Conservation (phyloP, 2,888 invertebrate species). For the Phasia obesa region DNA sequence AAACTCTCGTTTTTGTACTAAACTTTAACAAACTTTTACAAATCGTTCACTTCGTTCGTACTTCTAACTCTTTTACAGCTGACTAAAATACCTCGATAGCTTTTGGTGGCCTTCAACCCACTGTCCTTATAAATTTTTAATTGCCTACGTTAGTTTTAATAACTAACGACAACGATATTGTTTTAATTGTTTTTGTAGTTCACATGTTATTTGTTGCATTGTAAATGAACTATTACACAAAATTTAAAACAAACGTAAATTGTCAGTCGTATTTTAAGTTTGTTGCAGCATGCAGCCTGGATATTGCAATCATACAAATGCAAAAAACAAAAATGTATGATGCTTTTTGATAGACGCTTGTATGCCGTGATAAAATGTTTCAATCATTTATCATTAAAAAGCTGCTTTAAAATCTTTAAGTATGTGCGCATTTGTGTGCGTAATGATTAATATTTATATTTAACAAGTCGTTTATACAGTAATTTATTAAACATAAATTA, state of each 20-base stretch:
- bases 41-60: no score
- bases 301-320: constrained; percentile 33
- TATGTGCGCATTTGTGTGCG: neutral
- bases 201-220: constrained; percentile 26
- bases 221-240: constrained; percentile 51
- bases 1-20: no score
- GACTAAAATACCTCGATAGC: no score
- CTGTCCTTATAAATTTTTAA: constrained; percentile 27
- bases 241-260: constrained; percentile 9
- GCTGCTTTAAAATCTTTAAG: neutral
- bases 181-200: constrained; percentile 25
- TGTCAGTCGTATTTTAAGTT: neutral
- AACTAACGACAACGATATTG: constrained; percentile 18
- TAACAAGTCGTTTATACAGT: constrained; percentile 55
- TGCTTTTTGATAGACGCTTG: constrained; percentile 28
- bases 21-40: no score
- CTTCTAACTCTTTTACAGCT: no score
- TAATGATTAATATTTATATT: constrained; percentile 51
- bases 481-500: constrained; percentile 28
- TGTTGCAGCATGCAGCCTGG: constrained; percentile 6
- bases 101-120: neutral
- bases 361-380: constrained; percentile 54
- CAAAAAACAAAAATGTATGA: constrained; percentile 25
- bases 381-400: constrained; percentile 42
- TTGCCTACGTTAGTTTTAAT: constrained; percentile 41